These are phyloP conservation scores for Sparidentex hasta DNA, from an alignment of 2,797 vertebrate species.

Conservation along the genomic window DNA sequence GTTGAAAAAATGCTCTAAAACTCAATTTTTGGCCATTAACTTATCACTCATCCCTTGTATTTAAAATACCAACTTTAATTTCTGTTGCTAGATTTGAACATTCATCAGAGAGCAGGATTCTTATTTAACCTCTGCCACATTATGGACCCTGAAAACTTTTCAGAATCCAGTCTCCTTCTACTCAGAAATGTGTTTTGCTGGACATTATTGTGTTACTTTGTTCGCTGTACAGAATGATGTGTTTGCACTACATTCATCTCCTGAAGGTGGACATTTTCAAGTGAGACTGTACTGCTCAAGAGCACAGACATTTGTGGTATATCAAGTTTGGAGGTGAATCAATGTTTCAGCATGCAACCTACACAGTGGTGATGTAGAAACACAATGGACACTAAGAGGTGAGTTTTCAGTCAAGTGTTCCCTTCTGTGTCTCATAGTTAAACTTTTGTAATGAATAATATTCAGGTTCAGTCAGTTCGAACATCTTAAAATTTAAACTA, in stretches of 20 bases:
- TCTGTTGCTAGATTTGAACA: neutral
- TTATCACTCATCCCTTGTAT: too few relatives aligned
- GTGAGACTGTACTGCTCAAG: neutral
- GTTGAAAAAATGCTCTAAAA: too few relatives aligned
- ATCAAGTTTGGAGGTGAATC: neutral
- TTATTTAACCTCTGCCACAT: neutral
- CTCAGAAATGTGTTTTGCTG: neutral
- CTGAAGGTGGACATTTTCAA: neutral
- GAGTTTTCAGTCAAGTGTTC: neutral
- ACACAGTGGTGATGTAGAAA: neutral
- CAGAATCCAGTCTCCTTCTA: neutral
- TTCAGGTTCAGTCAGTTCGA: neutral
- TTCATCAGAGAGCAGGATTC: neutral
- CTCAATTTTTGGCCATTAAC: too few relatives aligned
- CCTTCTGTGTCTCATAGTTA: neutral
- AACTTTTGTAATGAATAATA: neutral
- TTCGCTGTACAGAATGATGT: conserved; percentile 8
- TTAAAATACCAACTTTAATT: neutral
- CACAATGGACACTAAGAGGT: neutral
- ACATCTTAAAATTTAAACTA: too few relatives aligned
- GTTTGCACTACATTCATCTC: neutral
- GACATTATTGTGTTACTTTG: neutral
- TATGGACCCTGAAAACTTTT: neutral
- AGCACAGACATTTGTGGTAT: neutral
- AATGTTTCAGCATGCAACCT: neutral